Evolutionary conservation across 2,888 invertebrate genomes (phyloP), one percentile per base, ranked within the genome.

Genomic region (Latheticus oryzae): DNA sequence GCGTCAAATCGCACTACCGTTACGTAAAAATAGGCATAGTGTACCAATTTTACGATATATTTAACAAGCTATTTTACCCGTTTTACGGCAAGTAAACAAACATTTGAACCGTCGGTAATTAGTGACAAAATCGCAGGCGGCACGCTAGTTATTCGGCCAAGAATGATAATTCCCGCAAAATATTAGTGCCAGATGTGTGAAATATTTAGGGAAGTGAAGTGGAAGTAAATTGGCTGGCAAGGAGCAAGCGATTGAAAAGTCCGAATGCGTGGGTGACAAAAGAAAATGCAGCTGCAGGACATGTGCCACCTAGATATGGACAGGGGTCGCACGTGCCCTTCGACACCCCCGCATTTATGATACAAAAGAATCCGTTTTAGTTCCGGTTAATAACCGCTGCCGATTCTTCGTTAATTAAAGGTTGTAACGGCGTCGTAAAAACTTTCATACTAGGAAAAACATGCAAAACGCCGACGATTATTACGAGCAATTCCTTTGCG

Each of bases 371-470:
- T 66, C 66, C 73, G 72, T 72, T 77, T 78, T 78, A 78, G 78
- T 78, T 77, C 74, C 78, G 78, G 76, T 74, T 78, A 77, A 78
- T 78, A 75, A 76, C 67, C 71, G 70, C 71, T 58, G 26, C 56
- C 62, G 11, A 7, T 21, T 37, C 32, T 52, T 12, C 67, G 74
- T 73, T 77, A 76, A 77, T 76, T 76, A 76, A 71, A 65, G 69
- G 70, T 68, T 74, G 71, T 76, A 76, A 76, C 76, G 71, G 66
- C 68, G 72, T 70, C 68, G 72, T 75, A 76, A 76, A 76, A 74
- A 62, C 66, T 64, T 67, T 64, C 63, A 63, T 58, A 68, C 66
- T 64, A 64, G 73, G 72, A 74, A 75, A 42, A 74, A 73, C 66
- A 61, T 61, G 65, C 68, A 70, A 71, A 72, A 71, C 70, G 65